Evolutionary conservation across 2,888 invertebrate genomes (phyloP), one percentile per base, ranked within the genome.

Genomic region (Leptura quadrifasciata): DNA sequence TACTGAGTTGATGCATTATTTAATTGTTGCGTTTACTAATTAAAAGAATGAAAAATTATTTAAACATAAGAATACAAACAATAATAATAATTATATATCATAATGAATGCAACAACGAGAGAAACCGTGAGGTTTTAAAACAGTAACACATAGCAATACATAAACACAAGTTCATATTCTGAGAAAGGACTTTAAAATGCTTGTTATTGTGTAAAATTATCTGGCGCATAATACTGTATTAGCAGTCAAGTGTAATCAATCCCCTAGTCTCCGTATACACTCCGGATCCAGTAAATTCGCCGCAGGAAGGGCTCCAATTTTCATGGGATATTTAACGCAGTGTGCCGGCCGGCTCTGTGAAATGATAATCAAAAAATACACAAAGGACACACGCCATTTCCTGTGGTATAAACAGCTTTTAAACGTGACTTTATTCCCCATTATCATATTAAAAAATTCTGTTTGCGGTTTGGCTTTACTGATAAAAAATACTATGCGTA

Each of bases 331-430:
- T 47, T 47, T 47, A 47, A 47, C 47, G n/a, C n/a, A 47, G 5
- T 47, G n/a, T 39, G n/a, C n/a, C 47, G 47, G n/a, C n/a, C 5
- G n/a, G 17, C n/a, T 47, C 47, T n/a, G 1, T 47, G n/a, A n/a
- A 47, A 47, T 47, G 2, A 47, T 47, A 47, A 47, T 47, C 47
- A n/a, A 47, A 47, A 47, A 47, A n/a, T 47, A n/a, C 47, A 47
- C 47, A 47, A 47, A 47, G 47, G 47, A 47, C 47, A 47, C n/a
- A 47, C 47, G n/a, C 47, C 47, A 47, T 47, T 47, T 47, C 47
- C 47, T 47, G 47, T n/a, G 4, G 47, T 2, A n/a, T 47, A 47
- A 47, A n/a, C n/a, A 47, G 47, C 47, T n/a, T 47, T 47, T 47
- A 47, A 47, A 47, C 47, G 47, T 47, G 47, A 47, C n/a, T 47